Conservation (phyloP, 2,888 invertebrate species). For the Merodon equestris region DNA sequence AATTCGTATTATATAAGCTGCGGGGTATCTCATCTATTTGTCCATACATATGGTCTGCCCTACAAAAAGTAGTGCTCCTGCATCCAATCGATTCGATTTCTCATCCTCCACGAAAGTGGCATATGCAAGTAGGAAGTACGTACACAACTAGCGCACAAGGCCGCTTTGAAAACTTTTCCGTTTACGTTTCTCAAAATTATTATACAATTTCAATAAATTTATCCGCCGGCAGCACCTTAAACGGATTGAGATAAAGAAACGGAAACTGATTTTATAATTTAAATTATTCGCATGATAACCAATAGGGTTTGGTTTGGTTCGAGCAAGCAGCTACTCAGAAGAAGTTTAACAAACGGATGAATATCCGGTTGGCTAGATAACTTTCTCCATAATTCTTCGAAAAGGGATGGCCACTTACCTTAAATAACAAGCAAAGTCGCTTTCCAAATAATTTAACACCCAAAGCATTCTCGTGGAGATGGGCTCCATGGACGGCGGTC, state of each 20-base stretch:
- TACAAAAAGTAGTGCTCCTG: too few relatives aligned
- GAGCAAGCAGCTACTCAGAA: constrained; percentile 37
- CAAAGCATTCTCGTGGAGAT: neutral
- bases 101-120: too few relatives aligned
- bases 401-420: constrained; percentile 28
- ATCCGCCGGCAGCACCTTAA: constrained; percentile 18
- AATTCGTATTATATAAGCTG: too few relatives aligned
- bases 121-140: too few relatives aligned
- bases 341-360: constrained; percentile 26
- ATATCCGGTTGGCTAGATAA: constrained; percentile 45
- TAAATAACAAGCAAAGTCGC: constrained; percentile 13
- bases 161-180: constrained; percentile 1
- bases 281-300: constrained; percentile 47
- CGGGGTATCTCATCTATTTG: too few relatives aligned
- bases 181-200: constrained; percentile 39
- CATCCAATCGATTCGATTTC: too few relatives aligned
- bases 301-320: constrained; percentile 24
- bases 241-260: constrained; percentile 22
- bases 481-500: constrained; percentile 24
- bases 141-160: too few relatives aligned
- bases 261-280: constrained; percentile 50
- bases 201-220: constrained; percentile 55
- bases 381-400: constrained; percentile 48
- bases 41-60: too few relatives aligned
- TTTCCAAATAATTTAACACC: constrained; percentile 46